A percentile compares a stretch with the other conserved stretches of the same genome.
Conservation (phyloP, 2,113 vertebrate genomes). For the Coracopsis vasa region DNA sequence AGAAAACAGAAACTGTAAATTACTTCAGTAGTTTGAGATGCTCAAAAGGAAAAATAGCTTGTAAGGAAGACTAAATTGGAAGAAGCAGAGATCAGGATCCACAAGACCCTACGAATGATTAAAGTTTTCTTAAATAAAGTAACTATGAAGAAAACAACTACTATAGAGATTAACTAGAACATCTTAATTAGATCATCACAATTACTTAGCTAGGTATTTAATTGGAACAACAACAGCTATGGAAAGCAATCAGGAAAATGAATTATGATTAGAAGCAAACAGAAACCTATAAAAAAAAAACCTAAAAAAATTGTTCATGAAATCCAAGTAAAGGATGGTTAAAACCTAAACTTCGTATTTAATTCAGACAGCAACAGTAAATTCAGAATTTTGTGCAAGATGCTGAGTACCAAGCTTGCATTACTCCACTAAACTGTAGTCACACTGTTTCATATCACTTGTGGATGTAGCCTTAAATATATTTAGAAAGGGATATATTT, state of each 20-base stretch:
- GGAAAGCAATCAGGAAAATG: slow-evolving; percentile 23
- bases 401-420: background rate
- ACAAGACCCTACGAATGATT: background rate
- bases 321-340: background rate
- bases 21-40: background rate
- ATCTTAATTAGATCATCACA: slow-evolving; percentile 19
- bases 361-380: background rate
- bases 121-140: background rate
- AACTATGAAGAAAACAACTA: background rate
- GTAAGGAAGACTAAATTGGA: background rate
- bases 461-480: background rate
- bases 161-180: background rate
- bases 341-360: background rate
- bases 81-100: background rate
- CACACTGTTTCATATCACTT: background rate
- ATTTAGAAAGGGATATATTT: background rate
- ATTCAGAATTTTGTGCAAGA: background rate
- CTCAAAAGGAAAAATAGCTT: background rate
- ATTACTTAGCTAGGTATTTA: slow-evolving; percentile 28
- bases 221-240: slow-evolving; percentile 3
- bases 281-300: background rate
- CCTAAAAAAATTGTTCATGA: background rate
- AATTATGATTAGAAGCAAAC: slow-evolving; percentile 17
- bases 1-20: background rate
- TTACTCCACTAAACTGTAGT: background rate